Percentiles rank a stretch among this genome's conserved stretches.
Conservation (phyloP, 2,888 invertebrate genomes). For the Heteropelma amictum region DNA sequence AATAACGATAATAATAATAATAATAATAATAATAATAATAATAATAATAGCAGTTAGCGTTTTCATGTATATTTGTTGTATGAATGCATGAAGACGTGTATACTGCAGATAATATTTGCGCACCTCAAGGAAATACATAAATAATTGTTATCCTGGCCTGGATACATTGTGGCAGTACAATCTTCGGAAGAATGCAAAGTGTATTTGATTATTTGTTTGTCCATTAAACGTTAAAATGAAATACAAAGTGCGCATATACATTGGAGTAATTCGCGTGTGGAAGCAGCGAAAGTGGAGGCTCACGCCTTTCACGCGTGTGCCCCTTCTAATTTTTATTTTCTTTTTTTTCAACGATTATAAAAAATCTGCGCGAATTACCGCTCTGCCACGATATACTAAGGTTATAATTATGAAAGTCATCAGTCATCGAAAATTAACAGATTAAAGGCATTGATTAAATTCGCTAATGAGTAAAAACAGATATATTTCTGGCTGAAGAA, state of each 20-base stretch:
- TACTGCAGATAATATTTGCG: too few species aligned
- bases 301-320: slow-evolving; percentile 40
- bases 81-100: neutral
- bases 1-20: neutral
- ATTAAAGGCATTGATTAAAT: slow-evolving; percentile 9
- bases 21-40: slow-evolving; percentile 14
- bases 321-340: slow-evolving; percentile 15
- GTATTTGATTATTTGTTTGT: slow-evolving; percentile 13
- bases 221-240: neutral
- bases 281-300: slow-evolving; percentile 44
- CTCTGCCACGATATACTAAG: neutral
- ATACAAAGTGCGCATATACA: neutral
- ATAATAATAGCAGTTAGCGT: slow-evolving; percentile 19
- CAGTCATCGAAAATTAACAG: slow-evolving; percentile 17
- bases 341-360: slow-evolving; percentile 28
- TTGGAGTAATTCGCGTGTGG: neutral
- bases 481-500: neutral
- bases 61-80: neutral
- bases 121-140: too few species aligned
- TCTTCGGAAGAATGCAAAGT: neutral
- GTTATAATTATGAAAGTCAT: slow-evolving; percentile 27
- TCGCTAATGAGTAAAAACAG: slow-evolving; percentile 26
- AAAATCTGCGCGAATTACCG: slow-evolving; percentile 5
- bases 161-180: slow-evolving; percentile 1
- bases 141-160: slow-evolving; percentile 7